A percentile compares a stretch with the other conserved stretches of the same genome.
Evolutionary conservation across 2,888 invertebrate species (phyloP).

Genomic region (Embidobia sp.): DNA sequence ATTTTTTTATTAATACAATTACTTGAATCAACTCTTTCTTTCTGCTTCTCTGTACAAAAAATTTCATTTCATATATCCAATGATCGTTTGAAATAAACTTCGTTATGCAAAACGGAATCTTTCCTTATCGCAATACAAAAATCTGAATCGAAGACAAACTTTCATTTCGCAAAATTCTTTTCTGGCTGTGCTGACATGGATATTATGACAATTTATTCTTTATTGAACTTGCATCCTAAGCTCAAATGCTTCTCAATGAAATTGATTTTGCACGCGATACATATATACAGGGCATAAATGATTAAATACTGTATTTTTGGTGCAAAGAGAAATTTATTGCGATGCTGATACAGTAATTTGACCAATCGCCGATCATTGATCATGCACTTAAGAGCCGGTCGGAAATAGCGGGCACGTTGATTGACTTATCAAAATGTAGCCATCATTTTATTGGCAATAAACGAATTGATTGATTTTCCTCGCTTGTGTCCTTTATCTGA

Average conservation of each 20-base stretch:
- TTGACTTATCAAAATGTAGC: conserved; percentile 27
- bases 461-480: conserved; percentile 1
- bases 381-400: conserved; percentile 30
- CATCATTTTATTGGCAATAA: conserved; percentile 14
- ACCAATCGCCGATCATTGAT: conserved; percentile 33
- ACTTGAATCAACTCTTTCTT: too few species aligned
- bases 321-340: conserved; percentile 37
- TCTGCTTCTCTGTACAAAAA: too few species aligned
- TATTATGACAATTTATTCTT: conserved; percentile 2
- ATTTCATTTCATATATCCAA: too few species aligned
- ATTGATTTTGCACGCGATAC: too few species aligned
- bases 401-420: conserved; percentile 34
- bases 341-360: conserved; percentile 27
- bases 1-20: too few species aligned
- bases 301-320: too few species aligned
- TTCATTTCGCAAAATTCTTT: too few species aligned
- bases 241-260: background rate
- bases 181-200: background rate
- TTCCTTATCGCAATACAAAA: too few species aligned
- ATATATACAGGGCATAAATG: too few species aligned
- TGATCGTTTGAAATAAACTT: too few species aligned
- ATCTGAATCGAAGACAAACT: too few species aligned
- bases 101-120: too few species aligned
- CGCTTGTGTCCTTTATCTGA: conserved; percentile 1
- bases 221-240: conserved; percentile 2